phyloP scores from a whole-genome alignment of 2,888 invertebrate species.

The Zygothrica quintamaculata region DNA sequence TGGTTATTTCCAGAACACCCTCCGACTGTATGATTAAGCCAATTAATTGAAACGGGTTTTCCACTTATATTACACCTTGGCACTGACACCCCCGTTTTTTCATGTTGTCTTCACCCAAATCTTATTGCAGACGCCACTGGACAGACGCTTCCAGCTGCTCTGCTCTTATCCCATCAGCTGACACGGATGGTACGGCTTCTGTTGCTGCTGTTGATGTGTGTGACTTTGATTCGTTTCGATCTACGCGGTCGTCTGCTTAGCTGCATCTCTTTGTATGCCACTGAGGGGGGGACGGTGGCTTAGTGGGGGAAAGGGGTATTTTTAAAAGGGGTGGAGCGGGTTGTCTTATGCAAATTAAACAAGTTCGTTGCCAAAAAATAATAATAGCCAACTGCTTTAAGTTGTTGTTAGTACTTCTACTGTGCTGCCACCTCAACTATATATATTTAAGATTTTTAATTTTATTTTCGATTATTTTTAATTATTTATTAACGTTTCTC shows the following conservation, averaged over 20 bases:
- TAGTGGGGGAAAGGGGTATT: conserved; percentile 5
- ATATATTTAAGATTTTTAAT: conserved; percentile 29
- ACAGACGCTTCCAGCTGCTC: conserved; percentile 32
- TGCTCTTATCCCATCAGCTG: conserved; percentile 61
- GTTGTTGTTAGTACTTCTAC: conserved; percentile 34
- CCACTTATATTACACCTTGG: too few species aligned
- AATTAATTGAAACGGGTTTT: too few species aligned
- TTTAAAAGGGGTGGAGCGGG: conserved; percentile 7
- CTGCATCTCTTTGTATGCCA: conserved; percentile 44
- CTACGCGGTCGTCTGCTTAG: conserved; percentile 50
- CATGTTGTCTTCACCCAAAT: too few species aligned
- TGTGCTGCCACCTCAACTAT: conserved; percentile 20
- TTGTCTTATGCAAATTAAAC: conserved; percentile 76
- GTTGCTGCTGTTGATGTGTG: too few species aligned
- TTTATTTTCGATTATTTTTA: conserved; percentile 24
- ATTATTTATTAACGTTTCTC: conserved; percentile 56
- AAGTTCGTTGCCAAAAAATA: conserved; percentile 72
- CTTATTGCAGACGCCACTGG: too few species aligned
- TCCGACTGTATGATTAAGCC: conserved; percentile 4
- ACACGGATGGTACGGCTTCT: too few species aligned
- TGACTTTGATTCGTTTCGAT: conserved; percentile 39
- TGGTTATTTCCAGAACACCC: conserved; percentile 1
- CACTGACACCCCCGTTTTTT: too few species aligned
- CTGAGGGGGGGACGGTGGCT: conserved; percentile 11
- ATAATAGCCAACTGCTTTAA: conserved; percentile 44